Base-by-base conservation (phyloP, 2,888 invertebrate species). In the Chouioia cunea region DNA sequence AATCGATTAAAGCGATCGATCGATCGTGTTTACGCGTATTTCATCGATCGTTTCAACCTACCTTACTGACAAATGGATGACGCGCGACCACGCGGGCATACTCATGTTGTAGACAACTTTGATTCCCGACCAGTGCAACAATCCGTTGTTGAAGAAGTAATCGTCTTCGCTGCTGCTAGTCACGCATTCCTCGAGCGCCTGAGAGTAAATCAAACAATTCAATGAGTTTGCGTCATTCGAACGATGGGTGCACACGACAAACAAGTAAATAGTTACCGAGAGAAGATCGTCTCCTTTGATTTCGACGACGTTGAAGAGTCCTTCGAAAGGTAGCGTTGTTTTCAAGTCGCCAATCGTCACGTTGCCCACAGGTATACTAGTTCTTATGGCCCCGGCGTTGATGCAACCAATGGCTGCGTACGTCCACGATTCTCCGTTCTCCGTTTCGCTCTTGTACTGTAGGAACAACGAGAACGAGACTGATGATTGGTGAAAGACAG, bases 291-390 rank as follows among this genome's bases (percentile, higher is more conserved):
- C 84, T 0, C 96, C 96, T 62, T 88, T 87, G 66, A 96, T 82
- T 77, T 92, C 91, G 67, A 92, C 90, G 15, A 91, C 87, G 78
- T 93, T 91, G 71, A 94, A 87, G 56, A 89, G 89, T 84, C 95
- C 95, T 80, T 90, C 90, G 80, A 95, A 96, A 0, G 96, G 96
- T 71, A 91, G 88, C 22, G 91, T 89, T 77, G 90, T 89, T 4
- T 93, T 85, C 10, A 95, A 79, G 69, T 91, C 91, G 62, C 90
- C 91, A 50, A 91, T 91, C 0, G 92, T 93, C 14, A 93, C 89
- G 12, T 67, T 47, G 0, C 73, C 71, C 18, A 65, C 64, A 0
- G 66, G 86, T 59, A 95, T 90, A 14, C 91, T 89, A 15, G 89
- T 88, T n/a, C 94, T 88, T 18, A 94, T 86, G 0, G 91, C 91